Conservation (phyloP, 2,113 vertebrate species). For the Motacilla alba region DNA sequence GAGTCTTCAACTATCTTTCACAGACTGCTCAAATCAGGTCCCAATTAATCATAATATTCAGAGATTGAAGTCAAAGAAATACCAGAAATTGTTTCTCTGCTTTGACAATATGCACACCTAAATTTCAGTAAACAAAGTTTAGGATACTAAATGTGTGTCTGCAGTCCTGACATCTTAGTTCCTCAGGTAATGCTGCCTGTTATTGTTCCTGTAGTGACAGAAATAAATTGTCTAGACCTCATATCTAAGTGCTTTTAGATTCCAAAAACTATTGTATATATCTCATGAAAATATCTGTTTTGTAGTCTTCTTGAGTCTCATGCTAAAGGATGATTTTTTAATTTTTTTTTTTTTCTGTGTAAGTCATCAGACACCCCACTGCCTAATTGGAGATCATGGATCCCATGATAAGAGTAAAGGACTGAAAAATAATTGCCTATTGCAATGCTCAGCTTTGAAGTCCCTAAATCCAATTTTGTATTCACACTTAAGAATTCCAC, state of each 20-base stretch:
- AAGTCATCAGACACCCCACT: not conserved
- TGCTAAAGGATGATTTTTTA: not conserved
- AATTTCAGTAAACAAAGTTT: not conserved
- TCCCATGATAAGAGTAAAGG: not conserved
- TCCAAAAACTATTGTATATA: not conserved
- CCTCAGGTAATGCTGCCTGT: not conserved
- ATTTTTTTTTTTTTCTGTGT: not conserved
- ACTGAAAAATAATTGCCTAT: constrained; percentile 15
- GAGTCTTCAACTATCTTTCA: not conserved
- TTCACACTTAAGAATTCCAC: not conserved
- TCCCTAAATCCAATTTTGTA: constrained; percentile 13
- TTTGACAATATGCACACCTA: not conserved
- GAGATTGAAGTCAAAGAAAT: not conserved
- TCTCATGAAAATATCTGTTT: not conserved
- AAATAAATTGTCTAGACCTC: not conserved
- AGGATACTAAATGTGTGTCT: not conserved
- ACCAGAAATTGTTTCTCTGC: not conserved
- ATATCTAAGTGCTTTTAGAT: not conserved
- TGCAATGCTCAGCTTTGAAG: not conserved
- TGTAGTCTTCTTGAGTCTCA: not conserved
- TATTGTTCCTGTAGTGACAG: not conserved
- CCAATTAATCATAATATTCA: not conserved
- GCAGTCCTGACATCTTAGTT: not conserved
- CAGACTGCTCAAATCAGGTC: not conserved
- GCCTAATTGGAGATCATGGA: not conserved